Evolutionary conservation across 2,797 vertebrate genomes (phyloP).

Genomic region (Anomalospiza imberbis): DNA sequence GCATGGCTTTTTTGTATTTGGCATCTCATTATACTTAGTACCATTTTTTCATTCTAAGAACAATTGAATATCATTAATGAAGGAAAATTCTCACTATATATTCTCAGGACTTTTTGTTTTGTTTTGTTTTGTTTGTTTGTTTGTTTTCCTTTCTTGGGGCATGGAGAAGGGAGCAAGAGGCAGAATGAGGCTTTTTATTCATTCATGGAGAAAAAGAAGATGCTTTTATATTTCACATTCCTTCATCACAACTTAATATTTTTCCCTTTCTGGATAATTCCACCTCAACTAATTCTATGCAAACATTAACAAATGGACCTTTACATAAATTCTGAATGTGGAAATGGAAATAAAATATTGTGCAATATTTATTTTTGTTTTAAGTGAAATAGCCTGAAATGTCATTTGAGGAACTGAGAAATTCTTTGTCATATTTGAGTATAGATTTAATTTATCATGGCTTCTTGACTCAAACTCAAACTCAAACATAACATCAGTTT

Average conservation of each 20-base stretch:
- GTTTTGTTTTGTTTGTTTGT: background rate
- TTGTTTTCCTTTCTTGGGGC: background rate
- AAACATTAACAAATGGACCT: background rate
- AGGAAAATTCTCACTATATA: conserved; percentile 58
- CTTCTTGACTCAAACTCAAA: background rate
- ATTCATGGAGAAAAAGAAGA: background rate
- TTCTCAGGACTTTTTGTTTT: background rate
- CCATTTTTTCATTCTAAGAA: conserved; percentile 70
- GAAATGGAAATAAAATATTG: background rate
- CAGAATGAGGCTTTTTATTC: background rate
- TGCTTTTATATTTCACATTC: background rate
- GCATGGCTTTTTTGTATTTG: conserved; percentile 72
- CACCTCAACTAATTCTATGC: background rate
- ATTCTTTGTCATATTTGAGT: background rate
- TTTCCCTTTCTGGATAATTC: background rate
- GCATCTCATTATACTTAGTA: conserved; percentile 78
- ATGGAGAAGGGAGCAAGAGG: background rate
- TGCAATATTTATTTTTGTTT: background rate
- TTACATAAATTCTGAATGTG: background rate
- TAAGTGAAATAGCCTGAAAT: background rate
- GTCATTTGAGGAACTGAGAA: background rate
- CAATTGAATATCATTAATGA: conserved; percentile 76
- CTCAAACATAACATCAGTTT: background rate
- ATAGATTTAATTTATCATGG: background rate
- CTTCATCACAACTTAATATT: background rate